Evolutionary conservation across 1,140 invertebrate species (phyloP).

Genomic region (Drosophila truncata): DNA sequence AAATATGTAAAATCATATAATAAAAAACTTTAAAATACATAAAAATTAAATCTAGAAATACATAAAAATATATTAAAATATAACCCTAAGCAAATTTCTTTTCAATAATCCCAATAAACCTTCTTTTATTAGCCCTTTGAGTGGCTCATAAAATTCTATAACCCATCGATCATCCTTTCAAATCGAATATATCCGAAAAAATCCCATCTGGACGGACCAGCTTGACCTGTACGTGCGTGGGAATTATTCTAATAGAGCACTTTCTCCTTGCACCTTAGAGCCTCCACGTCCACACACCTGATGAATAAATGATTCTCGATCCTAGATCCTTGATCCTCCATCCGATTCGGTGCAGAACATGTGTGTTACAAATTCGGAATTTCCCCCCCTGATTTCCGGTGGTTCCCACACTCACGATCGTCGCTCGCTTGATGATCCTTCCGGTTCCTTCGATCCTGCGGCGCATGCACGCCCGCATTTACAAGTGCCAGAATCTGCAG

Average conservation of each 20-base stretch:
- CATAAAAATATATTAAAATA: neutral
- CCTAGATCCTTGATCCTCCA: neutral
- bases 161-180: slow-evolving; percentile 21
- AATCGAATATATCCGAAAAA: neutral
- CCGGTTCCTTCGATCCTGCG: neutral
- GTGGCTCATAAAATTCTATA: neutral
- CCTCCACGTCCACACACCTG: slow-evolving; percentile 26
- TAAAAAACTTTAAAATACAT: too few relatives aligned
- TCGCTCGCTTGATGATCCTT: slow-evolving; percentile 6
- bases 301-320: slow-evolving; percentile 8
- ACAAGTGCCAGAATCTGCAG: slow-evolving; percentile 45
- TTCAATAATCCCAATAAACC: neutral
- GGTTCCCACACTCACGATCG: slow-evolving; percentile 41
- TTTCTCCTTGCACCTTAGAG: slow-evolving; percentile 9
- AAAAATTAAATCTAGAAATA: neutral
- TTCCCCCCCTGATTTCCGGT: slow-evolving; percentile 49
- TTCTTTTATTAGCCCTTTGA: neutral
- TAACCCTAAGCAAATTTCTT: neutral
- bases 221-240: slow-evolving; percentile 37
- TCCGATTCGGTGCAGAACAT: slow-evolving; percentile 45
- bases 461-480: slow-evolving; percentile 43
- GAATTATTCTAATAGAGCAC: slow-evolving; percentile 47
- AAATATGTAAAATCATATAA: too few relatives aligned
- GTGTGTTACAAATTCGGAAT: slow-evolving; percentile 76
- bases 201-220: slow-evolving; percentile 23